Evolutionary conservation across 2,888 invertebrate species (phyloP).

Genomic region (Lordiphosa andalusiaca): DNA sequence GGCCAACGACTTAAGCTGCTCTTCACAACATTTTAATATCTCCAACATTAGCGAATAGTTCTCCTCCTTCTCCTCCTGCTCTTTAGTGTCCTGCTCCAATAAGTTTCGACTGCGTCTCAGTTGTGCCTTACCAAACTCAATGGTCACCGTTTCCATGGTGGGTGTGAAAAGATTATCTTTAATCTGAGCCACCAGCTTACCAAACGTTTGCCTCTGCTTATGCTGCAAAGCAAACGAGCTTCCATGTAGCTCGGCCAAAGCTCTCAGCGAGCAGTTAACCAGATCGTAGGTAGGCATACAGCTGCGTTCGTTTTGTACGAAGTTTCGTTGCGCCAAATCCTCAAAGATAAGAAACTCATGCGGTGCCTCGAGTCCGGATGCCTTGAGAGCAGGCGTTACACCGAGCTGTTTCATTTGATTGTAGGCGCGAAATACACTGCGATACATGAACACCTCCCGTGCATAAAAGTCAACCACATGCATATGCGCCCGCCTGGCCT

Average conservation of each 20-base stretch:
- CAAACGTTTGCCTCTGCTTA: constrained; percentile 49
- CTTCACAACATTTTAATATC: constrained; percentile 51
- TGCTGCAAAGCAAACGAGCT: constrained; percentile 80
- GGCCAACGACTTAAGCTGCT: constrained; percentile 55
- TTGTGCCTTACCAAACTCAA: constrained; percentile 73
- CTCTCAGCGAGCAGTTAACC: constrained; percentile 78
- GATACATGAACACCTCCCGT: constrained; percentile 74
- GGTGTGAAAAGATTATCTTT: constrained; percentile 66
- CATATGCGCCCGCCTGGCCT: constrained; percentile 66
- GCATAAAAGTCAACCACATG: constrained; percentile 66
- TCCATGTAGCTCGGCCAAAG: constrained; percentile 81
- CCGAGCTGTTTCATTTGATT: constrained; percentile 5
- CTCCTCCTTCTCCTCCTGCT: constrained; percentile 25
- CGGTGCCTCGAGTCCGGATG: constrained; percentile 43
- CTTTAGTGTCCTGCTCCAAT: constrained; percentile 44
- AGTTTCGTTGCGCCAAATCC: constrained; percentile 57
- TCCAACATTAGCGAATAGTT: constrained; percentile 14
- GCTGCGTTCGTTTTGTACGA: constrained; percentile 67
- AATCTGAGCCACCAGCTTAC: constrained; percentile 45
- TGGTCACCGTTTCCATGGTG: constrained; percentile 55
- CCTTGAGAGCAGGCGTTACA: constrained; percentile 55
- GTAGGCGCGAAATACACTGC: constrained; percentile 60
- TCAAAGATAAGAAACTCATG: constrained; percentile 75
- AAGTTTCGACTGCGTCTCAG: constrained; percentile 55
- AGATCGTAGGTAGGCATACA: constrained; percentile 78